Percentiles rank a stretch among this genome's conserved stretches.
phyloP scores from a whole-genome alignment of 23 tunicate species.

The Trididemnum miniatum region DNA sequence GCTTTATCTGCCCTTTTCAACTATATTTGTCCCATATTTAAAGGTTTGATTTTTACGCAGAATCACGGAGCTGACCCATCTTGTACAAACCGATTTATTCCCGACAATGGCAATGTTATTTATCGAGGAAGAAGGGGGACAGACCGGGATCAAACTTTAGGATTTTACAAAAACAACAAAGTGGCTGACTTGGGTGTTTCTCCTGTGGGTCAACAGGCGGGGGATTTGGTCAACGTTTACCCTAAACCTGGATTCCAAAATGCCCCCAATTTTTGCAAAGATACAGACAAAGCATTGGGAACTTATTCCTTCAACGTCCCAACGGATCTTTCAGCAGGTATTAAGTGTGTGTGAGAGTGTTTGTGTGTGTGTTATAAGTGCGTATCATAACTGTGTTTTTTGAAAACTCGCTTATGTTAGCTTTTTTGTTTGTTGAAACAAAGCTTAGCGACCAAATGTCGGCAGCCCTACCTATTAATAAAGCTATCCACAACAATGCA shows the following conservation, averaged over 20 bases:
- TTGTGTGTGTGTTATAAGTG: too few species aligned
- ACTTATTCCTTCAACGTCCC: constrained; percentile 92
- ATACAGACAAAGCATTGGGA: constrained; percentile 88
- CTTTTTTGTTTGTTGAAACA: too few species aligned
- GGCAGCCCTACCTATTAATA: too few species aligned
- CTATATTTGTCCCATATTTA: too few species aligned
- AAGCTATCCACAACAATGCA: too few species aligned
- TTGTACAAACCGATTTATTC: constrained; percentile 78
- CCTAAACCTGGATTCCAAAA: constrained; percentile 91
- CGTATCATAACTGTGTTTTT: too few species aligned
- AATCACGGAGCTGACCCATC: constrained; percentile 84
- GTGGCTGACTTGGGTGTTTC: constrained; percentile 78
- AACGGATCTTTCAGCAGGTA: constrained; percentile 46
- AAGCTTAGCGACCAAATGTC: too few species aligned
- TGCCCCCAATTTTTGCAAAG: constrained; percentile 91
- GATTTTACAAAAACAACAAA: constrained; percentile 22
- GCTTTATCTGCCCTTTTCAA: too few species aligned
- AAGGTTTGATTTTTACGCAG: constrained; percentile 27
- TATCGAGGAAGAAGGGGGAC: constrained; percentile 44
- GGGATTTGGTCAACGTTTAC: constrained; percentile 29
- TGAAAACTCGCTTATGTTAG: too few species aligned
- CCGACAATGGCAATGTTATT: constrained; percentile 78
- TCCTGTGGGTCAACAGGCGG: constrained; percentile 35
- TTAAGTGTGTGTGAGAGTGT: too few species aligned
- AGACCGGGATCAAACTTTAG: constrained; percentile 45